Evolutionary conservation across 2,888 invertebrate species (phyloP).

Genomic region (Leptogaster cylindrica): DNA sequence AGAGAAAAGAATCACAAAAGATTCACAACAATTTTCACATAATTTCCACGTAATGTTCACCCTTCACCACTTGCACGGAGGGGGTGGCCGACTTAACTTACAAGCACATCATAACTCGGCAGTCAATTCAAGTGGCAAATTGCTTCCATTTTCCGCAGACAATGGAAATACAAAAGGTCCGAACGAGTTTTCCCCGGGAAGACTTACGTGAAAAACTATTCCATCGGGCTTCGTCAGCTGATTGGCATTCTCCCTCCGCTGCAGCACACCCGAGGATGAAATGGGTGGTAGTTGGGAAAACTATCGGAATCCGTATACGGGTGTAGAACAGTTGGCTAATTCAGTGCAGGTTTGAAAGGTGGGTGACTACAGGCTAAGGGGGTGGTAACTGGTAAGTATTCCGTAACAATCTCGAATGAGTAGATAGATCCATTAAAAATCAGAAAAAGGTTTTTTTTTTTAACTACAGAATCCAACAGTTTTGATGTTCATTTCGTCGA

Average conservation of each 20-base stretch:
- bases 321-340: too few species aligned
- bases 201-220: slow-evolving; percentile 22
- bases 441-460: too few species aligned
- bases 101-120: slow-evolving; percentile 2
- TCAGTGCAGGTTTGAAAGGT: too few species aligned
- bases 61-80: not conserved
- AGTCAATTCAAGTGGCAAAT: slow-evolving; percentile 30
- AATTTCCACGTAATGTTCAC: slow-evolving; percentile 10
- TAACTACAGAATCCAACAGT: too few species aligned
- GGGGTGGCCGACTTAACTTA: not conserved
- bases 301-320: too few species aligned
- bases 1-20: slow-evolving; percentile 11
- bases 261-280: not conserved
- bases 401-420: too few species aligned
- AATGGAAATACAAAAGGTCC: slow-evolving; percentile 6
- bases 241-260: not conserved
- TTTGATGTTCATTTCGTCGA: too few species aligned
- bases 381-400: too few species aligned
- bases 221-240: slow-evolving; percentile 2
- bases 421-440: too few species aligned
- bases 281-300: too few species aligned
- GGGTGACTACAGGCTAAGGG: too few species aligned
- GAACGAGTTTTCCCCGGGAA: slow-evolving; percentile 7
- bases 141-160: slow-evolving; percentile 29
- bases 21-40: slow-evolving; percentile 21